phyloP scores from a whole-genome alignment of 1,140 invertebrate genomes.

The Drosophila orena region DNA sequence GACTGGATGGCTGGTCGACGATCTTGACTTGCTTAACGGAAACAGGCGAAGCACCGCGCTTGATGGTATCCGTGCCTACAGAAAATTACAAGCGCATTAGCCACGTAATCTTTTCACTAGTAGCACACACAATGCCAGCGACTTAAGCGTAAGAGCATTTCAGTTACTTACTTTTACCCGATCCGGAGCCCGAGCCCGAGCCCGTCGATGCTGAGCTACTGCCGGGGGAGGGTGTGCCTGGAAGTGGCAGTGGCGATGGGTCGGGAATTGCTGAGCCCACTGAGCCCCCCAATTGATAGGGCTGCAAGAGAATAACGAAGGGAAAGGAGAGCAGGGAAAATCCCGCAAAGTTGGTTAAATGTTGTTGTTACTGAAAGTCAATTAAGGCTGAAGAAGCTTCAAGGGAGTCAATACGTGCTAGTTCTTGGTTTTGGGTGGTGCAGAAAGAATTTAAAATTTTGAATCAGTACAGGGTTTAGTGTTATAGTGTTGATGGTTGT shows the following conservation, averaged over 20 bases:
- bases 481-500: constrained; percentile 28
- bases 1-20: constrained; percentile 74
- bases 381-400: not conserved
- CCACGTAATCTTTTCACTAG: not conserved
- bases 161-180: constrained; percentile 76
- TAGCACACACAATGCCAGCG: too few species aligned
- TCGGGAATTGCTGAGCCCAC: constrained; percentile 84
- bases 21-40: constrained; percentile 80
- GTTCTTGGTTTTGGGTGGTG: constrained; percentile 19
- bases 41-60: constrained; percentile 82
- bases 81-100: constrained; percentile 8
- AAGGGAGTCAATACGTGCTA: constrained; percentile 40
- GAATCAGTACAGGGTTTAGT: constrained; percentile 9
- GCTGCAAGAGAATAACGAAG: constrained; percentile 66
- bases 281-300: constrained; percentile 85
- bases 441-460: constrained; percentile 30
- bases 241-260: constrained; percentile 85
- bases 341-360: constrained; percentile 32
- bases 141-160: not conserved
- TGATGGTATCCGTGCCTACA: constrained; percentile 84
- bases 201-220: constrained; percentile 85
- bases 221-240: constrained; percentile 85
- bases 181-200: constrained; percentile 80
- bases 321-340: constrained; percentile 18
- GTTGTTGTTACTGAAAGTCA: constrained; percentile 9